These are phyloP conservation scores for Noctua fimbriata DNA, from an alignment of 2,888 invertebrate species.

Conservation along the genomic window DNA sequence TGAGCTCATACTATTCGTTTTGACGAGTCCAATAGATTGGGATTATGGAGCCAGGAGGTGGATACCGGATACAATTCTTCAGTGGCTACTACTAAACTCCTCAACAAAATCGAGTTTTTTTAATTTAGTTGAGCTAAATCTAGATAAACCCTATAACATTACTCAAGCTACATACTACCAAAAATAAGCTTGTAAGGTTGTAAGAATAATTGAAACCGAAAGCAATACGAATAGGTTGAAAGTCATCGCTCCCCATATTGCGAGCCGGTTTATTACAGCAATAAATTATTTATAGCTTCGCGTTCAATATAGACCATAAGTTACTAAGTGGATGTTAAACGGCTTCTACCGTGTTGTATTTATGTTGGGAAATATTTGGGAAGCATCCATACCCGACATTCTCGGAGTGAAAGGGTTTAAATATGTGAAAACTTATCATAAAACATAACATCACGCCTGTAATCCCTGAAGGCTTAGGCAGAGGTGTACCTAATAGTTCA, in stretches of 20 bases:
- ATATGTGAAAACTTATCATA: conserved; percentile 5
- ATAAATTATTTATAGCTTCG: conserved; percentile 61
- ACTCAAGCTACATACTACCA: neutral
- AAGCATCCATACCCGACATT: neutral
- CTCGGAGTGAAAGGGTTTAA: neutral
- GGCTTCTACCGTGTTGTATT: conserved; percentile 31
- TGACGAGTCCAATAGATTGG: neutral
- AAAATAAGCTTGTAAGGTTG: conserved; percentile 5
- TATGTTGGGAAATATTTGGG: conserved; percentile 37
- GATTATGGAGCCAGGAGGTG: neutral
- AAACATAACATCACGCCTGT: neutral
- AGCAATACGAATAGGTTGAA: conserved; percentile 23
- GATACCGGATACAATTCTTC: too few species aligned
- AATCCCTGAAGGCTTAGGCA: neutral
- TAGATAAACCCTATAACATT: neutral
- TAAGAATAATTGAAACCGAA: conserved; percentile 27
- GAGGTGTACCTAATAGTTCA: neutral
- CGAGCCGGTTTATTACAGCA: conserved; percentile 53
- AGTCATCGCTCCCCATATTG: conserved; percentile 51
- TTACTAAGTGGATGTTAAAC: conserved; percentile 57
- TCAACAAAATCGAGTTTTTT: neutral
- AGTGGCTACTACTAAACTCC: neutral
- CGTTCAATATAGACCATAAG: conserved; percentile 53
- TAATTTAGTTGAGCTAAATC: neutral
- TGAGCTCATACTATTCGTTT: neutral